Percentiles rank a stretch among this genome's conserved stretches.
Conservation (phyloP, 2,113 vertebrate genomes). For the Numida meleagris region DNA sequence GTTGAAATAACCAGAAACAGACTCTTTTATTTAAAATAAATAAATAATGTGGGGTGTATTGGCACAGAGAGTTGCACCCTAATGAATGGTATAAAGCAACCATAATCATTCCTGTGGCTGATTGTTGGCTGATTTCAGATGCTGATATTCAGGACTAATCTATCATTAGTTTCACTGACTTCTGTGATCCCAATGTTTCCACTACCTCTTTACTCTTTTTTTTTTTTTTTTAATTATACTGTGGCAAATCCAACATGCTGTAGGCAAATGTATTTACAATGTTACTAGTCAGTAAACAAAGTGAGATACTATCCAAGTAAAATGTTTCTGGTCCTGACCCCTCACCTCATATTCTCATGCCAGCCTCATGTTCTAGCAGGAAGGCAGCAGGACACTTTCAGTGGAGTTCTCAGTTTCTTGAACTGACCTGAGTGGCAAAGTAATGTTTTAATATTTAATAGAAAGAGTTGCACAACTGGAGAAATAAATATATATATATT, state of each 20-base stretch:
- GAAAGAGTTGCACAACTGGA: slow-evolving; percentile 22
- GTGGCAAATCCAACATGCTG: not conserved
- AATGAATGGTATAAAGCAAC: not conserved
- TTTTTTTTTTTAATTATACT: not conserved
- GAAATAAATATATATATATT: slow-evolving; percentile 17
- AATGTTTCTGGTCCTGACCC: not conserved
- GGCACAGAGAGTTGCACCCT: not conserved
- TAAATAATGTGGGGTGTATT: rapidly evolving
- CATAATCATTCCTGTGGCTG: not conserved
- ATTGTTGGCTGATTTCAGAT: not conserved
- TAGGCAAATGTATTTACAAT: not conserved
- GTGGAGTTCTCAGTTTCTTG: slow-evolving; percentile 8
- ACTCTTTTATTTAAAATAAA: not conserved
- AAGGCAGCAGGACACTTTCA: not conserved
- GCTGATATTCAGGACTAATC: not conserved
- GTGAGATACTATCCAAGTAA: not conserved
- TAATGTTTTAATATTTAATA: slow-evolving; percentile 71
- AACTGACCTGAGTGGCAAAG: slow-evolving; percentile 39
- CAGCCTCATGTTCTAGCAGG: not conserved
- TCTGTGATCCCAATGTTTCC: not conserved
- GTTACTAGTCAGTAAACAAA: not conserved
- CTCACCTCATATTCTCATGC: not conserved
- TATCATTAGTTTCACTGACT: not conserved
- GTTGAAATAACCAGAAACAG: not conserved
- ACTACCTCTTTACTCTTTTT: not conserved